Evolutionary conservation across 2,888 invertebrate genomes (phyloP).

Genomic region (Cinara cedri): DNA sequence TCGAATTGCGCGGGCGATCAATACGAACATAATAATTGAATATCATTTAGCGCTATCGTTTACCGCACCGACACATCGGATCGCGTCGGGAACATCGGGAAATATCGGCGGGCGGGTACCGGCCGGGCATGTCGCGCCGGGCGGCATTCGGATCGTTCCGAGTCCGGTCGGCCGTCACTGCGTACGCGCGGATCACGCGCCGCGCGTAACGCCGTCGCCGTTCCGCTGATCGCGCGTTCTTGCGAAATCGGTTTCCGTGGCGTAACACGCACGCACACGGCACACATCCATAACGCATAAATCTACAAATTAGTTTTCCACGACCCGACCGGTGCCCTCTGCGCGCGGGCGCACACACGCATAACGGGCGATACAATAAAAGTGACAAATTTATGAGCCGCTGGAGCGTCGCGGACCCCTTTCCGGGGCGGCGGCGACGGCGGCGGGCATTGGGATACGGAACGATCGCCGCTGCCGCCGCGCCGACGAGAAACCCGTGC

Average conservation of each 20-base stretch:
- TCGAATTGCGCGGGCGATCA: too few species aligned
- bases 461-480: slow-evolving; percentile 30
- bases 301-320: slow-evolving; percentile 40
- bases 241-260: slow-evolving; percentile 16
- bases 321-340: background rate
- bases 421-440: slow-evolving; percentile 17
- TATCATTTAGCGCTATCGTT: too few species aligned
- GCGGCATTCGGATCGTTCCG: too few species aligned
- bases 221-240: background rate
- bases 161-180: too few species aligned
- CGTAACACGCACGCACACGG: slow-evolving; percentile 9
- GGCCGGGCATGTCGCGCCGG: too few species aligned
- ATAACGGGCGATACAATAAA: slow-evolving; percentile 49
- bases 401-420: slow-evolving; percentile 46
- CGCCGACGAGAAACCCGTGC: slow-evolving; percentile 37
- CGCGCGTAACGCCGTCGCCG: background rate
- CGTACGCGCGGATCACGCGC: background rate
- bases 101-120: too few species aligned
- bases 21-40: too few species aligned
- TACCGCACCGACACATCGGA: too few species aligned
- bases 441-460: background rate
- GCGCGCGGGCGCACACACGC: background rate
- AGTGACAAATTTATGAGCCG: slow-evolving; percentile 55
- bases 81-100: too few species aligned
- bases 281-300: background rate